Percentiles rank a stretch among this genome's conserved stretches.
phyloP scores from a whole-genome alignment of 2,113 vertebrate species.

The Theristicus caerulescens region DNA sequence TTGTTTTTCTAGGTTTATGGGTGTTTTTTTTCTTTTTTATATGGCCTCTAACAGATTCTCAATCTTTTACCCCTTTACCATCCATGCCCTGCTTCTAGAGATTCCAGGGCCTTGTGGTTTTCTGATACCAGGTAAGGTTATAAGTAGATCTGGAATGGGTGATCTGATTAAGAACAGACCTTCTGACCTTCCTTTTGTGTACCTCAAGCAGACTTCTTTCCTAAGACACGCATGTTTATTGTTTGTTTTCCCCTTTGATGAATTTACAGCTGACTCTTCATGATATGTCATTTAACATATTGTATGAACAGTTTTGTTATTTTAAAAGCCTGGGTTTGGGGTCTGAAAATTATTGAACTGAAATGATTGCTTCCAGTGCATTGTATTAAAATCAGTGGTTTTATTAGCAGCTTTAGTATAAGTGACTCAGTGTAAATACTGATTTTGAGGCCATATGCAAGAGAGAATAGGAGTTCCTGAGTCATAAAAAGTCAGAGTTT shows the following conservation, averaged over 20 bases:
- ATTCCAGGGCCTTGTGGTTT: constrained; percentile 93
- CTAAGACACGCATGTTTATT: background rate
- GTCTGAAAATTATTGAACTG: background rate
- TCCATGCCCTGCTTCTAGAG: constrained; percentile 80
- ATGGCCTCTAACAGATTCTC: constrained; percentile 59
- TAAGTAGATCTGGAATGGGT: constrained; percentile 43
- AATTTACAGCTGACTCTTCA: background rate
- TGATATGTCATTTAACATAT: background rate
- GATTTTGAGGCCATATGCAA: background rate
- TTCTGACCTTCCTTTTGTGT: constrained; percentile 55
- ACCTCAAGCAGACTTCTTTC: constrained; percentile 3
- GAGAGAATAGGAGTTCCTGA: background rate
- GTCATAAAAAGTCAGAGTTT: background rate
- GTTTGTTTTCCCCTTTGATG: constrained; percentile 9
- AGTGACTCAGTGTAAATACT: background rate
- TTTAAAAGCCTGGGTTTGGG: background rate
- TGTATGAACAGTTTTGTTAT: background rate
- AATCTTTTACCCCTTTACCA: constrained; percentile 76
- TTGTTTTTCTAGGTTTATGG: background rate
- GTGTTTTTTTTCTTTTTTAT: background rate
- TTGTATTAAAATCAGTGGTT: background rate
- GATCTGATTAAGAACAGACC: constrained; percentile 40
- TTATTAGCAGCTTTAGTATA: background rate
- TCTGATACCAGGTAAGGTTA: constrained; percentile 89
- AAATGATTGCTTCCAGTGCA: background rate